Conservation (phyloP, 2,888 invertebrate genomes). For the Chaetoderma sp. region DNA sequence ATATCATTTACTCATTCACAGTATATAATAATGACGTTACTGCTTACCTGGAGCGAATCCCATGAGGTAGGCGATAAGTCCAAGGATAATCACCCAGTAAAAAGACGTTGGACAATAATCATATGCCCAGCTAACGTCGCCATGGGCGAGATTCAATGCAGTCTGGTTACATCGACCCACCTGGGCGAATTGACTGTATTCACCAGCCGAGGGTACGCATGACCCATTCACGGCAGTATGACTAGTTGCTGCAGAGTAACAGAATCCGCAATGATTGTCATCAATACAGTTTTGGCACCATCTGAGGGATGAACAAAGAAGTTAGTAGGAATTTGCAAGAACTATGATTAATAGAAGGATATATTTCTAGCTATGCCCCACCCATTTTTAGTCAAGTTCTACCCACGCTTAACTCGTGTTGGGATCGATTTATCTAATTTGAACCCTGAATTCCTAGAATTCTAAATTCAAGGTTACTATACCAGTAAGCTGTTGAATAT, state of each 20-base stretch:
- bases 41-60: slow-evolving; percentile 65
- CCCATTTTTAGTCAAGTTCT: too few species aligned
- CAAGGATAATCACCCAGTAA: slow-evolving; percentile 67
- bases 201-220: slow-evolving; percentile 47
- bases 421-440: too few species aligned
- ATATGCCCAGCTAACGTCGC: slow-evolving; percentile 58
- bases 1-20: too few species aligned
- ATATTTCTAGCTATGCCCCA: too few species aligned
- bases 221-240: slow-evolving; percentile 50
- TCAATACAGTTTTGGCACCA: slow-evolving; percentile 46
- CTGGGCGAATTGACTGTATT: slow-evolving; percentile 7
- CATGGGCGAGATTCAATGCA: neutral
- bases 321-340: too few species aligned
- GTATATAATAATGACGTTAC: too few species aligned
- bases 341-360: too few species aligned
- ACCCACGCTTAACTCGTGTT: too few species aligned
- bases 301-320: too few species aligned
- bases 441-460: too few species aligned
- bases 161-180: neutral
- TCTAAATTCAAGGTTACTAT: too few species aligned
- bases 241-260: slow-evolving; percentile 55
- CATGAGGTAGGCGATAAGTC: slow-evolving; percentile 66
- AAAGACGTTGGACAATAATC: slow-evolving; percentile 69
- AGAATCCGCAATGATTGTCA: slow-evolving; percentile 70
- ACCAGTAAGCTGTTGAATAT: too few species aligned